A percentile compares a stretch with the other conserved stretches of the same genome.
phyloP scores from a whole-genome alignment of 1,140 invertebrate genomes.

The Drosophila nigrodunni region DNA sequence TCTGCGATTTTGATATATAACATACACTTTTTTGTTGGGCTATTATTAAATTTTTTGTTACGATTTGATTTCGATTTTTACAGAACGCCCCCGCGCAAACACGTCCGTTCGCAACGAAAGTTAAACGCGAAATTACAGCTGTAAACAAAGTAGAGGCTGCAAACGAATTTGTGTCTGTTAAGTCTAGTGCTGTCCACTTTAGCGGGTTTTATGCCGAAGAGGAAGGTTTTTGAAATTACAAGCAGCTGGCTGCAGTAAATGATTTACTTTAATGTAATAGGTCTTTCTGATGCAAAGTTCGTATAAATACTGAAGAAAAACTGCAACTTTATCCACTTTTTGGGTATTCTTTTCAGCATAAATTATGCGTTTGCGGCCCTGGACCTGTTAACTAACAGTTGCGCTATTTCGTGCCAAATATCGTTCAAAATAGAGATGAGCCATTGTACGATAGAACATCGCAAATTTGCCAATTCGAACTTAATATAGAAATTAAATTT shows the following conservation, averaged over 20 bases:
- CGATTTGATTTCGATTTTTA: constrained; percentile 68
- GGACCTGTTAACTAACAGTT: constrained; percentile 3
- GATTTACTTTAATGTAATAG: not conserved
- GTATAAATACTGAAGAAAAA: not conserved
- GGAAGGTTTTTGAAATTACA: not conserved
- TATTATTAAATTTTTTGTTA: constrained; percentile 65
- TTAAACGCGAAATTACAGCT: constrained; percentile 50
- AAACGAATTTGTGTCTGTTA: constrained; percentile 16
- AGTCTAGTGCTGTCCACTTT: constrained; percentile 22
- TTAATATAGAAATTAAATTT: not conserved
- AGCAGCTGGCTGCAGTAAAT: not conserved
- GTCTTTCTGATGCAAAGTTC: no score
- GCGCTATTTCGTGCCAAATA: constrained; percentile 10
- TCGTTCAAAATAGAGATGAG: constrained; percentile 22
- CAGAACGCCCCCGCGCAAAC: constrained; percentile 44
- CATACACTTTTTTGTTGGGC: constrained; percentile 35
- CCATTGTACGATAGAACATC: not conserved
- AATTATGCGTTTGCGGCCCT: constrained; percentile 1
- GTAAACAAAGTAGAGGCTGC: constrained; percentile 25
- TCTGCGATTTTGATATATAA: constrained; percentile 23
- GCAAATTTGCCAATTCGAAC: not conserved
- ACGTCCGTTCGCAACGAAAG: constrained; percentile 45
- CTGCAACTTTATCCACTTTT: not conserved
- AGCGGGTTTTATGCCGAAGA: not conserved
- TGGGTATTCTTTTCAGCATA: not conserved